These are phyloP conservation scores for Griposia aprilina DNA, from an alignment of 2,888 invertebrate genomes.

Conservation along the genomic window DNA sequence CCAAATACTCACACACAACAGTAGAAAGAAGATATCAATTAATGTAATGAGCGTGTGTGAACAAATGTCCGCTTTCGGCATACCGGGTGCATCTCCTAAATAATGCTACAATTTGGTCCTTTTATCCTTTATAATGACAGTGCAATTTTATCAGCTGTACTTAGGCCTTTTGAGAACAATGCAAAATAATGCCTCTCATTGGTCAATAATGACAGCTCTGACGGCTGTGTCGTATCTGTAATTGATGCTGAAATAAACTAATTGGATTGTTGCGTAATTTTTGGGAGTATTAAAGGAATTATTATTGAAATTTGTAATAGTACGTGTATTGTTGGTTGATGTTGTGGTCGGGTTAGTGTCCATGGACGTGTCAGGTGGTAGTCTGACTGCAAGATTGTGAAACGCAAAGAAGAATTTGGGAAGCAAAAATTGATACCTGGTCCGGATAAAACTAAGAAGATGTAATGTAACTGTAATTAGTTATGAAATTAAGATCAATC, in stretches of 20 bases:
- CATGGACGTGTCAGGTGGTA: neutral
- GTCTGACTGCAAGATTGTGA: neutral
- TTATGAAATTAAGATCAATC: neutral
- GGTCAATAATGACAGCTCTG: conserved; percentile 46
- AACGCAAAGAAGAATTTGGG: neutral
- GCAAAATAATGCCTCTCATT: conserved; percentile 28
- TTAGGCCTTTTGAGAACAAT: conserved; percentile 53
- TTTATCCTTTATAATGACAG: conserved; percentile 48
- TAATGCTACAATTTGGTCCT: conserved; percentile 48
- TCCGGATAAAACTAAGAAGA: neutral
- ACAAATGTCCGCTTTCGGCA: conserved; percentile 35
- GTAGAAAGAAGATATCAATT: conserved; percentile 52
- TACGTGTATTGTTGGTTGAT: conserved; percentile 29
- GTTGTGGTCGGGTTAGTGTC: neutral
- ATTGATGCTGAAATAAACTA: conserved; percentile 55
- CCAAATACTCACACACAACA: conserved; percentile 50
- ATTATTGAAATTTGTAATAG: conserved; percentile 35
- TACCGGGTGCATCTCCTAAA: conserved; percentile 54
- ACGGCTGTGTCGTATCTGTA: conserved; percentile 56
- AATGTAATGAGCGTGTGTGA: conserved; percentile 56
- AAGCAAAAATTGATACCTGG: neutral
- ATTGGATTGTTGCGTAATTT: conserved; percentile 51
- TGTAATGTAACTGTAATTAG: neutral
- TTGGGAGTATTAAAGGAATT: conserved; percentile 31
- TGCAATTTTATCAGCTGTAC: conserved; percentile 50